Evolutionary conservation across 2,797 vertebrate species (phyloP).

Genomic region (Enteromius viviparus): DNA sequence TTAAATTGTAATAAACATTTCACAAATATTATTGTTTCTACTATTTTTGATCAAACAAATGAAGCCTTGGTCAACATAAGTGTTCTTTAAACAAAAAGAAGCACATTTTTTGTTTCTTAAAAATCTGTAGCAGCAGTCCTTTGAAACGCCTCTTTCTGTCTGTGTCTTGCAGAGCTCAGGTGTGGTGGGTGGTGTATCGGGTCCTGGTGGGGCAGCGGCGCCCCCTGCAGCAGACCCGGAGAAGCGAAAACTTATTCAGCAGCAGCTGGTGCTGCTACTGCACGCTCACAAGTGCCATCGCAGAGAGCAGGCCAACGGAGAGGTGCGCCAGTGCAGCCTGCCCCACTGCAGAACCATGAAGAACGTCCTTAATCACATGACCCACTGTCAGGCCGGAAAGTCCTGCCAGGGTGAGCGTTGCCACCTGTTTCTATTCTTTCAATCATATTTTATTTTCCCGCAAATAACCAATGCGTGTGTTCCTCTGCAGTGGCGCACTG

Average conservation of each 20-base stretch:
- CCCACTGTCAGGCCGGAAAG: conserved; percentile 96
- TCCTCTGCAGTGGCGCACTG: conserved; percentile 89
- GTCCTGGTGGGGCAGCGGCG: conserved; percentile 75
- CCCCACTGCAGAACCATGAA: conserved; percentile 99
- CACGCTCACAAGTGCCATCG: conserved; percentile 91
- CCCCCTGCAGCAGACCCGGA: conserved; percentile 88
- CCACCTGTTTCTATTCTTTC: conserved; percentile 27
- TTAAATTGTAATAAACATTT: background rate
- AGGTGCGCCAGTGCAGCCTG: conserved; percentile 87
- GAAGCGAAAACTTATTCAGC: conserved; percentile 90
- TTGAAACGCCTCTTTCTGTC: background rate
- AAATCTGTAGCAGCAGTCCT: background rate
- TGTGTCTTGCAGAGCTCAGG: conserved; percentile 47
- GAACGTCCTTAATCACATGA: conserved; percentile 99
- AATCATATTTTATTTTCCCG: background rate
- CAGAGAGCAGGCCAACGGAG: conserved; percentile 86
- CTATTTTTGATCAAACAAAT: background rate
- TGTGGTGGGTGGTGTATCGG: conserved; percentile 64
- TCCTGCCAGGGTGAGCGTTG: conserved; percentile 91
- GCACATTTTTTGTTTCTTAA: background rate
- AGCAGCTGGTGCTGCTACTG: conserved; percentile 86
- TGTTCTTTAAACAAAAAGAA: too few relatives aligned
- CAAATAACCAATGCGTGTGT: conserved; percentile 7
- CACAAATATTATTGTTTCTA: background rate
- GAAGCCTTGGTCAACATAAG: too few relatives aligned